A percentile compares a stretch with the other conserved stretches of the same genome.
These are phyloP conservation scores for Oryzias dopingdopingensis DNA, from an alignment of 2,797 vertebrate species.

Conservation along the genomic window DNA sequence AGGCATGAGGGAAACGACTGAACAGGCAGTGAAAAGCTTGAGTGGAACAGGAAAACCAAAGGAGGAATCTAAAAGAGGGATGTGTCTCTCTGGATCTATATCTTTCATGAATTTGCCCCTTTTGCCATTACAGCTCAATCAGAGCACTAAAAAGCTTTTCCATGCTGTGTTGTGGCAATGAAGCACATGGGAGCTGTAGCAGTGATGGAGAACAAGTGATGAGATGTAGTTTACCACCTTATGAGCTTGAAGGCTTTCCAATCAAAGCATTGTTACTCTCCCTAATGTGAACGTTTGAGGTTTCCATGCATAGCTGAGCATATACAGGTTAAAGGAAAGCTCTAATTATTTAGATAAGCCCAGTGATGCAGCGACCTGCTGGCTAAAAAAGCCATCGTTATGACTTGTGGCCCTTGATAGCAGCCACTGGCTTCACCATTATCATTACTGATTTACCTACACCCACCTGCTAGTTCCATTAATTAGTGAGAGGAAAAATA, in stretches of 20 bases:
- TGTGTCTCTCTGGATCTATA: slow-evolving; percentile 16
- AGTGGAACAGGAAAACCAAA: slow-evolving; percentile 41
- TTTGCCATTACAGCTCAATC: slow-evolving; percentile 39
- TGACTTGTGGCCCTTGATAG: slow-evolving; percentile 46
- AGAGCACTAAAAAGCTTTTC: slow-evolving; percentile 52
- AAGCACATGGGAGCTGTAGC: slow-evolving; percentile 36
- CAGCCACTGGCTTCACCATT: slow-evolving; percentile 50
- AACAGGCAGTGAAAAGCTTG: slow-evolving; percentile 24
- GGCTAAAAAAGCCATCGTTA: slow-evolving; percentile 50
- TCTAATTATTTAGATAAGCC: slow-evolving; percentile 48
- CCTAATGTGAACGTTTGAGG: slow-evolving; percentile 11
- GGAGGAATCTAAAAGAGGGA: slow-evolving; percentile 41
- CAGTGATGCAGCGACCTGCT: slow-evolving; percentile 48
- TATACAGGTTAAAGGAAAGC: slow-evolving; percentile 19
- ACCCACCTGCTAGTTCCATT: slow-evolving; percentile 45
- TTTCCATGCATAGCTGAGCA: neutral
- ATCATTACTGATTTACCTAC: slow-evolving; percentile 54
- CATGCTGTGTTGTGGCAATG: slow-evolving; percentile 20
- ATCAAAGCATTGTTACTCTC: slow-evolving; percentile 53
- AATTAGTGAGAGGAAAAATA: slow-evolving; percentile 54
- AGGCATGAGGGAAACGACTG: slow-evolving; percentile 34
- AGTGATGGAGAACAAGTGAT: slow-evolving; percentile 35
- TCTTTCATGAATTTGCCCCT: slow-evolving; percentile 32
- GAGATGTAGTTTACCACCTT: slow-evolving; percentile 52
- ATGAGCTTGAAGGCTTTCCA: slow-evolving; percentile 49